phyloP scores from a whole-genome alignment of 2,888 invertebrate species.

The Malthinus flaveolus region DNA sequence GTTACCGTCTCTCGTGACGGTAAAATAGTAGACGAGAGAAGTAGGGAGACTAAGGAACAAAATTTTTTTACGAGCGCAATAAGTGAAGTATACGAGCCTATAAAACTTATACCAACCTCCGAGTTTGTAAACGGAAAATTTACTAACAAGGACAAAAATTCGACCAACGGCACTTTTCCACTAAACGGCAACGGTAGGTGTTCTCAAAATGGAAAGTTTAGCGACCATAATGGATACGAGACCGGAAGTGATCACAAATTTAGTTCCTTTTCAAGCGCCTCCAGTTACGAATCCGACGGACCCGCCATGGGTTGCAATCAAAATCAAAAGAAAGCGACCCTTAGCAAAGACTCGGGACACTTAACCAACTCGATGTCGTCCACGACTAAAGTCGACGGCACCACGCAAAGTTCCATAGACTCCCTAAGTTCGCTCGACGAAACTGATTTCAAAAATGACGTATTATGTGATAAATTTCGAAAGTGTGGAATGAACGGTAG shows the following conservation, averaged over 20 bases:
- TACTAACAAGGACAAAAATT: slow-evolving; percentile 23
- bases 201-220: slow-evolving; percentile 40
- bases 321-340: slow-evolving; percentile 21
- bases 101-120: slow-evolving; percentile 50
- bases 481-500: slow-evolving; percentile 44
- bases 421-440: slow-evolving; percentile 54
- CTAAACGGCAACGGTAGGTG: slow-evolving; percentile 21
- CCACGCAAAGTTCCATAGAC: slow-evolving; percentile 50
- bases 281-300: slow-evolving; percentile 52
- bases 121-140: slow-evolving; percentile 48
- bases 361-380: slow-evolving; percentile 47
- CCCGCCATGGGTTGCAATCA: slow-evolving; percentile 25
- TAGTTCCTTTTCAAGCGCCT: slow-evolving; percentile 50
- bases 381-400: slow-evolving; percentile 50
- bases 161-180: slow-evolving; percentile 17
- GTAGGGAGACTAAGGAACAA: slow-evolving; percentile 71
- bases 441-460: slow-evolving; percentile 46
- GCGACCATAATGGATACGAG: slow-evolving; percentile 50
- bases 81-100: slow-evolving; percentile 69
- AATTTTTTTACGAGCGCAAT: slow-evolving; percentile 70
- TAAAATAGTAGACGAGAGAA: slow-evolving; percentile 69
- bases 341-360: slow-evolving; percentile 53
- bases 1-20: slow-evolving; percentile 70
- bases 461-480: slow-evolving; percentile 46
- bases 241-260: slow-evolving; percentile 49